Percentiles rank a stretch among this genome's conserved stretches.
Conservation (phyloP, 2,113 vertebrate species). For the Chamaetylas fuelleborni region DNA sequence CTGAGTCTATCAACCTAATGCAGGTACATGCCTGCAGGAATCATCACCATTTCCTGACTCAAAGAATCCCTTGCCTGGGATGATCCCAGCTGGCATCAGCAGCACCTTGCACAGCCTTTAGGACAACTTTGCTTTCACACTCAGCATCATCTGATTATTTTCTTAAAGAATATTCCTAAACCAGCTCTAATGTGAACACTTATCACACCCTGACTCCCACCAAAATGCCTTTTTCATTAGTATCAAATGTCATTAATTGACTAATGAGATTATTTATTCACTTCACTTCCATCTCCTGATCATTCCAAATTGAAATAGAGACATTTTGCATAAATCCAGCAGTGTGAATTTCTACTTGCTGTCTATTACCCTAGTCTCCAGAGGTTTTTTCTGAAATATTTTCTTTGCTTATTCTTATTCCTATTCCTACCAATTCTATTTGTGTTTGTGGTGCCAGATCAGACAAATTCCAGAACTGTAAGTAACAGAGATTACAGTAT, state of each 20-base stretch:
- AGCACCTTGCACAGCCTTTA: background rate
- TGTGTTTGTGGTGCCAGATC: background rate
- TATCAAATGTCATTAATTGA: background rate
- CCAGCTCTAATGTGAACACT: background rate
- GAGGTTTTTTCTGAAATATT: background rate
- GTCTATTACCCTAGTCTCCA: background rate
- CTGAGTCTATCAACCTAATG: rapidly evolving
- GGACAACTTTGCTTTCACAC: background rate
- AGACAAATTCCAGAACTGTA: background rate
- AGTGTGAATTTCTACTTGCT: background rate
- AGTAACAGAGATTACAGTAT: background rate
- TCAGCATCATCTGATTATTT: background rate
- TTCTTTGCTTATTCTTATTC: background rate
- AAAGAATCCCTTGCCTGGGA: background rate
- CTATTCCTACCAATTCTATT: background rate
- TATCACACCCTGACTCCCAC: background rate
- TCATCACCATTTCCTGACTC: rapidly evolving
- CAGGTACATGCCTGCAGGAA: background rate
- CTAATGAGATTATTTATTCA: background rate
- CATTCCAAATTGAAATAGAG: background rate
- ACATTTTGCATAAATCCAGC: background rate
- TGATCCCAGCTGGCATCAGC: background rate
- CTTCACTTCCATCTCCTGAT: background rate
- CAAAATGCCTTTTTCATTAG: background rate
- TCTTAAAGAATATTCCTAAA: background rate